Evolutionary conservation across 2,797 vertebrate genomes (phyloP), one percentile per base, ranked within the genome.

Genomic region (Neosilurus hyrtlii): DNA sequence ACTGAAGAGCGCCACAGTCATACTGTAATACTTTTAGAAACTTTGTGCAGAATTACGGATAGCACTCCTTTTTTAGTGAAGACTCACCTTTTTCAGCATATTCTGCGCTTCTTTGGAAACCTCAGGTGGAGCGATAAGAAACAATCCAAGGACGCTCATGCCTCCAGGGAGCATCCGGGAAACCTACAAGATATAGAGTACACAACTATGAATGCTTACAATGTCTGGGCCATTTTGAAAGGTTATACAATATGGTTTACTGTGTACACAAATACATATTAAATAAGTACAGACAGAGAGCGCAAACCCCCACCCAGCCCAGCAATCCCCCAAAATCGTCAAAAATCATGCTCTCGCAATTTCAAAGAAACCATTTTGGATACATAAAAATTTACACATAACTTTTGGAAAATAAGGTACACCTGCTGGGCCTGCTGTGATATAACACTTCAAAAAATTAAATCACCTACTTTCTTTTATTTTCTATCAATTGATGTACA

Each of bases 111-210:
- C 96, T 85, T 96, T 97, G 43, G 93, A 89, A 82, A 94, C 85
- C 62, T 98, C 96, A 75, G 93, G 91, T 82, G 94, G 91, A 65
- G 92, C 91, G 87, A 98, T 89, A 83, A 97, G 93, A 88, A 99
- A 99, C 54, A 98, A 92, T 81, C 97, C 97, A 26, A 98, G 88
- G 70, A 99, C 92, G 82, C 91, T 86, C 82, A 99, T 87, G 54
- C 98, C 97, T 72, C 97, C 98, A 14, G 97, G 97, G 66, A 99
- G 92, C 97, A 99, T 99, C 88, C 96, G 93, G 86, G 96, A 96
- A 73, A 98, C 96, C 98, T 99, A 62, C 2, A 51, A 26, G 20
- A 30, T 65, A 4, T 8, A 77, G 57, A 62, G 3, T 16, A 61
- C 12, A 59, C 26, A 70, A 20, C 1, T 4, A 18, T 16, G n/a